These are phyloP conservation scores for Sinella curviseta DNA, from an alignment of 1,140 invertebrate genomes.

Conservation along the genomic window DNA sequence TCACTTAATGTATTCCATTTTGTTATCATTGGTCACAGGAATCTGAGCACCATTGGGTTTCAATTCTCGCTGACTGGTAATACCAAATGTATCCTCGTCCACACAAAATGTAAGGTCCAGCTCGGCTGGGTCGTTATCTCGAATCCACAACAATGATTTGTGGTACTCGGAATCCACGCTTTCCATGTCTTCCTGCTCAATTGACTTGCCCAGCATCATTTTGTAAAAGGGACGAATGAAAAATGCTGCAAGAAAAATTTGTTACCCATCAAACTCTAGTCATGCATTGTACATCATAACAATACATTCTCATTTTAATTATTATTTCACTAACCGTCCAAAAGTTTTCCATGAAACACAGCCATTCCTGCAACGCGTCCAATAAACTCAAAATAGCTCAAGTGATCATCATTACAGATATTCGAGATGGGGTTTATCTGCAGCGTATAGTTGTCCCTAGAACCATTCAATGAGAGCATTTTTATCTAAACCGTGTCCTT, in stretches of 20 bases:
- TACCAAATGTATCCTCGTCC: slow-evolving; percentile 94
- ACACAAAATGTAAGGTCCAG: slow-evolving; percentile 92
- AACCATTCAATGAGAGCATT: slow-evolving; percentile 47
- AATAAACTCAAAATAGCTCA: slow-evolving; percentile 96
- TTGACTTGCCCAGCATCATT: slow-evolving; percentile 96
- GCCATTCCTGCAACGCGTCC: slow-evolving; percentile 97
- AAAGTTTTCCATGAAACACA: slow-evolving; percentile 94
- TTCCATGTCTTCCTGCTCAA: slow-evolving; percentile 96
- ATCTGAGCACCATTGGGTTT: slow-evolving; percentile 89
- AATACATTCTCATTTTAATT: slow-evolving; percentile 1
- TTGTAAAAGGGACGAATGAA: slow-evolving; percentile 99
- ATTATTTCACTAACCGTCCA: slow-evolving; percentile 72
- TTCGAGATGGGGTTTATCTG: slow-evolving; percentile 98
- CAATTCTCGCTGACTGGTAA: slow-evolving; percentile 87
- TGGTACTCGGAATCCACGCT: slow-evolving; percentile 98
- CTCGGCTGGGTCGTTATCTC: slow-evolving; percentile 94
- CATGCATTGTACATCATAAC: not conserved
- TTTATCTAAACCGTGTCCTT: not conserved
- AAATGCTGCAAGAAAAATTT: slow-evolving; percentile 69
- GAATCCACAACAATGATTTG: slow-evolving; percentile 95
- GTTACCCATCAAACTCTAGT: not conserved
- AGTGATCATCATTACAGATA: slow-evolving; percentile 94
- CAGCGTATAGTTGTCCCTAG: slow-evolving; percentile 94
- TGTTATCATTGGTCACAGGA: slow-evolving; percentile 89
- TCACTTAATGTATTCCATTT: slow-evolving; percentile 95